Conservation (phyloP, 1,140 invertebrate genomes). For the Lordiphosa collinella region DNA sequence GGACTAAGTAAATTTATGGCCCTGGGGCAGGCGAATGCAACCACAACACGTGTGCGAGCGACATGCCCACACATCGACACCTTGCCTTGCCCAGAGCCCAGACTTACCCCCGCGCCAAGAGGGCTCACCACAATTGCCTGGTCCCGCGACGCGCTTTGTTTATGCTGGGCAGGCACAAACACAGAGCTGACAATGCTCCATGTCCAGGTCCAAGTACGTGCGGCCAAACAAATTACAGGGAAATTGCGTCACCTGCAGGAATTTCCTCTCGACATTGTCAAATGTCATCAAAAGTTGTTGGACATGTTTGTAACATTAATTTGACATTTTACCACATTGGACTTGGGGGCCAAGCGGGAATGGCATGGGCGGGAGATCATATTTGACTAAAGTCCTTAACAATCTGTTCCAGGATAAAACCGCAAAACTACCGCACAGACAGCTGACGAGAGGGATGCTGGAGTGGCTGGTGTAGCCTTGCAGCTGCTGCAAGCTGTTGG, state of each 20-base stretch:
- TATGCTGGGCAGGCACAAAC: conserved; percentile 68
- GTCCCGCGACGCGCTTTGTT: conserved; percentile 66
- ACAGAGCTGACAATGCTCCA: conserved; percentile 50
- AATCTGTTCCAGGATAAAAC: conserved; percentile 51
- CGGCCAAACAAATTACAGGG: conserved; percentile 74
- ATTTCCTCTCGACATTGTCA: conserved; percentile 73
- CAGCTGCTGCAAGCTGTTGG: conserved; percentile 67
- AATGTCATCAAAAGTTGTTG: conserved; percentile 69
- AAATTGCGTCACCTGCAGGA: conserved; percentile 75
- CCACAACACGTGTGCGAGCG: conserved; percentile 48
- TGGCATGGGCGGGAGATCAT: conserved; percentile 3
- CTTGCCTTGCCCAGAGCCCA: conserved; percentile 24
- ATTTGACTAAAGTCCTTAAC: conserved; percentile 40
- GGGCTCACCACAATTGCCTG: conserved; percentile 53
- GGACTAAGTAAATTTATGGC: conserved; percentile 67
- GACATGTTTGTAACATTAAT: conserved; percentile 76
- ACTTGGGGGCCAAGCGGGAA: background rate
- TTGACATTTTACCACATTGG: conserved; percentile 69
- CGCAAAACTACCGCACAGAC: conserved; percentile 39
- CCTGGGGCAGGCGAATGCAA: conserved; percentile 25
- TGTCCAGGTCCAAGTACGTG: conserved; percentile 58
- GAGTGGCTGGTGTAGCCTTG: conserved; percentile 1
- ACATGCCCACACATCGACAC: conserved; percentile 74
- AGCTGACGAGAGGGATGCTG: conserved; percentile 62
- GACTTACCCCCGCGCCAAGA: conserved; percentile 8